These are phyloP conservation scores for Caenorhabditis brenneri DNA, from an alignment of 1,140 invertebrate genomes.

Conservation along the genomic window DNA sequence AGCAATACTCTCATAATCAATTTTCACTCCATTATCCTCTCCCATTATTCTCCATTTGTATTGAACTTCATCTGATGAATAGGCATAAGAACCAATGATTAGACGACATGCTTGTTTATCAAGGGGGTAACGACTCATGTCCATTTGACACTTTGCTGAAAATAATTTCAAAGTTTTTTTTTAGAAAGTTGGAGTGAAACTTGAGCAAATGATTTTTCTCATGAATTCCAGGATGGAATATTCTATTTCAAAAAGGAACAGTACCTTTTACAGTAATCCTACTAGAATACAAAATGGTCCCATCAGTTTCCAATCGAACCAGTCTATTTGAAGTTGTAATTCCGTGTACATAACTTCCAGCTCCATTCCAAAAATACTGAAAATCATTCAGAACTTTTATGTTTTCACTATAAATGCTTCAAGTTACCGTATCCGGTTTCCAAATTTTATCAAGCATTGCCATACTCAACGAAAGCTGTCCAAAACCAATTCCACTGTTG, in stretches of 20 bases:
- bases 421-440: conserved; percentile 58
- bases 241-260: background rate
- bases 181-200: no score
- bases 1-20: conserved; percentile 53
- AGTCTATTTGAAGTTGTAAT: conserved; percentile 72
- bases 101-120: conserved; percentile 87
- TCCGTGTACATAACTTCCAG: conserved; percentile 71
- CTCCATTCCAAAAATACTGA: conserved; percentile 71
- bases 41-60: conserved; percentile 39
- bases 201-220: no score
- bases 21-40: conserved; percentile 53
- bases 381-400: background rate
- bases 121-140: conserved; percentile 92
- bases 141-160: conserved; percentile 89
- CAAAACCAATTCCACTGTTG: conserved; percentile 61
- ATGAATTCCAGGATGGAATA: background rate
- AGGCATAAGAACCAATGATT: conserved; percentile 91
- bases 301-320: conserved; percentile 76
- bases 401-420: background rate
- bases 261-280: conserved; percentile 75
- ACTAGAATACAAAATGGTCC: conserved; percentile 91
- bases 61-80: conserved; percentile 43
- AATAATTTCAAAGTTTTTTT: conserved; percentile 74
- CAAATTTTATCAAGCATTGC: conserved; percentile 70
- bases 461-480: conserved; percentile 71